A percentile compares a stretch with the other conserved stretches of the same genome.
Conservation (phyloP, 2,113 vertebrate species). For the Synchiropus splendidus region DNA sequence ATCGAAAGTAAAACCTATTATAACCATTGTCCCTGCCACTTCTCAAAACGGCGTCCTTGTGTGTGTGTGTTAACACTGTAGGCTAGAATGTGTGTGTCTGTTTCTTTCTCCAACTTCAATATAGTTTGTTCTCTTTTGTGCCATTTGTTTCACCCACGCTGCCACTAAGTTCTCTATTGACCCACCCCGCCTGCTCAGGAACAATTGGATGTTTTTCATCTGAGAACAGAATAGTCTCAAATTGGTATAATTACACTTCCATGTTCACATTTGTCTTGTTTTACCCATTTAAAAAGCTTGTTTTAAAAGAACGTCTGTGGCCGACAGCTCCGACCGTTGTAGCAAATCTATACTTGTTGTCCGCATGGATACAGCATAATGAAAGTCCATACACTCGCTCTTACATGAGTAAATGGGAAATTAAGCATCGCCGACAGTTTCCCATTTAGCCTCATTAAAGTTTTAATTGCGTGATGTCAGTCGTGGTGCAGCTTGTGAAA, state of each 20-base stretch:
- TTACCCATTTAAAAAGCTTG: slow-evolving; percentile 11
- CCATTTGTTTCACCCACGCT: too few species aligned
- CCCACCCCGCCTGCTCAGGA: too few species aligned
- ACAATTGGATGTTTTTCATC: neutral
- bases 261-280: slow-evolving; percentile 10
- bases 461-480: slow-evolving; percentile 60
- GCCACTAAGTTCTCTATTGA: too few species aligned
- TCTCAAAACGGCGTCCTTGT: too few species aligned
- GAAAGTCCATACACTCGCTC: slow-evolving; percentile 51
- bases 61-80: too few species aligned
- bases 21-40: too few species aligned
- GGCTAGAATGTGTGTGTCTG: too few species aligned
- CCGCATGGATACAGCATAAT: slow-evolving; percentile 43
- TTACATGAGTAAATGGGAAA: slow-evolving; percentile 57
- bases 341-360: slow-evolving; percentile 37
- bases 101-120: too few species aligned
- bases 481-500: slow-evolving; percentile 30
- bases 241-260: slow-evolving; percentile 1
- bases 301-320: too few species aligned
- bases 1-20: too few species aligned
- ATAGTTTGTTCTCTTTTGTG: too few species aligned
- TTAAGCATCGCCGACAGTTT: slow-evolving; percentile 58
- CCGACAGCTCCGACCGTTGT: slow-evolving; percentile 8
- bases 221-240: slow-evolving; percentile 2
- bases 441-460: slow-evolving; percentile 61